Evolutionary conservation across 1,140 invertebrate species (phyloP), one percentile per base, ranked within the genome.

Genomic region (Xylocopa sonorina): DNA sequence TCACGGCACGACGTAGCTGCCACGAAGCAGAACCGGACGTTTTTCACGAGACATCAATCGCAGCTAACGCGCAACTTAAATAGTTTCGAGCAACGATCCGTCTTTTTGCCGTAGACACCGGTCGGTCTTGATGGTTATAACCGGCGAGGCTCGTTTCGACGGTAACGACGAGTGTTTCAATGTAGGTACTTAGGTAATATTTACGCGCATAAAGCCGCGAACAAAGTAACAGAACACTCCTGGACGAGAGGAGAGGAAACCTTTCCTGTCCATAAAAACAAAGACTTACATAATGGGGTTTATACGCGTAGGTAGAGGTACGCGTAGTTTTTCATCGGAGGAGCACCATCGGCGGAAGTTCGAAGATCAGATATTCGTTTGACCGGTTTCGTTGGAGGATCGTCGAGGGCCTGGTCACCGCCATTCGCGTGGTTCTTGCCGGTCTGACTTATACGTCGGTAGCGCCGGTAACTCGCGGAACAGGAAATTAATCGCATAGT

Each of bases 401-500:
- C 29, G 16, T 24, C 16, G 16, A 43, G n/a, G 10, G 24, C 14
- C 6, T 27, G 34, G 21, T 43, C 43, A 32, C n/a, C n/a, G n/a
- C n/a, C 24, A 48, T 63, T 48, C 57, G 24, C 27, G 32, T 27
- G 71, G 41, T 80, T 81, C 79, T 81, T 77, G 63, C 64, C 18
- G 14, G 12, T 24, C 34, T 24, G 43, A 51, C 34, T 55, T 60
- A 29, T 55, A 55, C n/a, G 74, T 64, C 46, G 80, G 73, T 63
- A 69, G 38, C 75, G 67, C 24, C 60, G 34, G 60, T 29, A 78
- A 72, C 58, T 81, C 16, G 75, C 43, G 55, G 21, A 66, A 66
- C 67, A 78, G 80, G 75, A 81, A 78, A 81, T 81, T 81, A 78
- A 81, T 81, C 75, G 80, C 75, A 81, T 81, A 81, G 55, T 78